Evolutionary conservation across 2,113 vertebrate species (phyloP).

Genomic region (Xyliphius kryptos): DNA sequence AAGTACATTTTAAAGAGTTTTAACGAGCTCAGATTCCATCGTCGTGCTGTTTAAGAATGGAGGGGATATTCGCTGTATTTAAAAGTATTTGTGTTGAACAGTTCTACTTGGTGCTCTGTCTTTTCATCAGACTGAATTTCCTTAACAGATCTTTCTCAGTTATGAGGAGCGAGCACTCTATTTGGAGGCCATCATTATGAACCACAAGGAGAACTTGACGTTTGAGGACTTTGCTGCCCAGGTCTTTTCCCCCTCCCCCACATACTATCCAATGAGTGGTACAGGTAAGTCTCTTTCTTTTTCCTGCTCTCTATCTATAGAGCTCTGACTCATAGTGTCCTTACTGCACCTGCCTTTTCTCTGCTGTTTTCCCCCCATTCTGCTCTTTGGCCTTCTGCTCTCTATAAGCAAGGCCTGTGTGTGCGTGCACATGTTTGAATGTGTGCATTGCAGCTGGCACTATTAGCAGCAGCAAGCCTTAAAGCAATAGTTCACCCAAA

Average conservation of each 20-base stretch:
- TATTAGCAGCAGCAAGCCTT: constrained; percentile 11
- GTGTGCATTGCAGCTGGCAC: constrained; percentile 4
- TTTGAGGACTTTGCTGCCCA: constrained; percentile 97
- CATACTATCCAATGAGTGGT: constrained; percentile 76
- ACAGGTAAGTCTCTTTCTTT: constrained; percentile 74
- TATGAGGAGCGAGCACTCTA: constrained; percentile 96
- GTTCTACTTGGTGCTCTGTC: neutral
- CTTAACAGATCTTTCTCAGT: constrained; percentile 74
- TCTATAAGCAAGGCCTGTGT: neutral
- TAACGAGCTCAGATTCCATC: neutral
- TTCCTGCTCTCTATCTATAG: neutral
- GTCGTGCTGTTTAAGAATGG: neutral
- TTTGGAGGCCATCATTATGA: constrained; percentile 94
- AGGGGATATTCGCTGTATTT: too few species aligned
- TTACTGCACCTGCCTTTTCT: constrained; percentile 3
- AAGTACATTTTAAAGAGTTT: too few species aligned
- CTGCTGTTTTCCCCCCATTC: constrained; percentile 16
- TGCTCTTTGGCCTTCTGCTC: constrained; percentile 3
- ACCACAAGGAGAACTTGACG: constrained; percentile 92
- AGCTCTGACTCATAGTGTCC: constrained; percentile 4
- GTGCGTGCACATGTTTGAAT: neutral
- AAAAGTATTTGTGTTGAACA: too few species aligned
- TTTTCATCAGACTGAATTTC: constrained; percentile 43
- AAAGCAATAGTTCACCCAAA: neutral
- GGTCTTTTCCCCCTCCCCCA: constrained; percentile 90